Evolutionary conservation across 2,113 vertebrate genomes (phyloP).

Genomic region (Elanoides forficatus): DNA sequence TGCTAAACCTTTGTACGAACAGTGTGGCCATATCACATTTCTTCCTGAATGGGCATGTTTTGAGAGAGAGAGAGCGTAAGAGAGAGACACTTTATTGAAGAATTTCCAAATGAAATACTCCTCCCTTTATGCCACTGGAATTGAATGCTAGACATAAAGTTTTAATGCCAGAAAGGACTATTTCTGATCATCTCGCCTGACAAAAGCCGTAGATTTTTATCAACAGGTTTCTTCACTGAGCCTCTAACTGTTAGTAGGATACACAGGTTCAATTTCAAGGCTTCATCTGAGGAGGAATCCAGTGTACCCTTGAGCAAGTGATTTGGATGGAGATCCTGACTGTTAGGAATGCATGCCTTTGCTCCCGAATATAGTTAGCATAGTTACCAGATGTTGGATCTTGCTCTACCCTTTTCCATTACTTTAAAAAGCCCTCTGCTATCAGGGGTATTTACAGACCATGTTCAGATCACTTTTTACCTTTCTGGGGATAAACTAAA

Average conservation of each 20-base stretch:
- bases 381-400: slow-evolving; percentile 8
- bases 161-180: neutral
- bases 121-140: neutral
- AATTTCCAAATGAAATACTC: slow-evolving; percentile 2
- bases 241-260: neutral
- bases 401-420: neutral
- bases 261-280: slow-evolving; percentile 4
- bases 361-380: neutral
- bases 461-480: neutral
- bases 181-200: neutral
- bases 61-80: neutral
- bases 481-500: slow-evolving; percentile 14
- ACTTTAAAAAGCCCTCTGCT: slow-evolving; percentile 18
- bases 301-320: neutral
- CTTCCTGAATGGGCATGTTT: neutral
- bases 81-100: neutral
- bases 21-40: neutral
- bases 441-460: slow-evolving; percentile 5
- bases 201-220: neutral
- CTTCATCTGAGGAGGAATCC: slow-evolving; percentile 12
- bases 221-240: neutral
- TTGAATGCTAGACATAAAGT: neutral
- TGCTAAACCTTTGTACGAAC: neutral
- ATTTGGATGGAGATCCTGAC: neutral
- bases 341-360: neutral